Percentiles rank a stretch among this genome's conserved stretches.
Conservation (phyloP, 2,888 invertebrate species). For the Rhimphoctona megacephalus region DNA sequence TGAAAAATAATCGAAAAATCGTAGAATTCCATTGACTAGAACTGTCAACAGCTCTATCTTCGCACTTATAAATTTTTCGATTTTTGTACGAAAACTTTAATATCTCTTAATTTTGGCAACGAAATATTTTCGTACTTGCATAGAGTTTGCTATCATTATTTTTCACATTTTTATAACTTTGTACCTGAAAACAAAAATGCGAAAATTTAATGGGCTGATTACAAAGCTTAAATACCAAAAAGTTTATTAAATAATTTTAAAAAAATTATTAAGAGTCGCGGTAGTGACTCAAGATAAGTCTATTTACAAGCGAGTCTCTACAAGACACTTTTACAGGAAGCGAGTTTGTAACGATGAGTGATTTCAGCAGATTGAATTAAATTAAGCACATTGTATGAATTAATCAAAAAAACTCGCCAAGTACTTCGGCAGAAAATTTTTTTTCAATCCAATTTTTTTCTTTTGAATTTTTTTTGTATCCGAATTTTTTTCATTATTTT, state of each 20-base stretch:
- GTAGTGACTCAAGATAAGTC: too few relatives aligned
- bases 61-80: neutral
- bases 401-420: too few relatives aligned
- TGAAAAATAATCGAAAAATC: neutral
- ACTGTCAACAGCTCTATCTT: neutral
- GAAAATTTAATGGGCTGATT: neutral
- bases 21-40: neutral
- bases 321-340: too few relatives aligned
- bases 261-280: too few relatives aligned
- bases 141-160: neutral
- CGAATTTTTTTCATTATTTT: too few relatives aligned
- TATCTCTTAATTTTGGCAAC: neutral
- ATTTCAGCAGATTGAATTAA: too few relatives aligned
- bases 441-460: too few relatives aligned
- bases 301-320: too few relatives aligned
- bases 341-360: too few relatives aligned
- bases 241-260: neutral
- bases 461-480: too few relatives aligned
- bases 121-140: neutral
- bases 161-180: neutral
- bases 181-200: neutral
- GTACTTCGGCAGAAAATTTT: too few relatives aligned
- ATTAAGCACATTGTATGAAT: too few relatives aligned
- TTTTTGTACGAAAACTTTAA: neutral
- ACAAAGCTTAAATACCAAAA: neutral